A percentile compares a stretch with the other conserved stretches of the same genome.
These are phyloP conservation scores for Zelleria hepariella DNA, from an alignment of 2,888 invertebrate genomes.

Conservation along the genomic window DNA sequence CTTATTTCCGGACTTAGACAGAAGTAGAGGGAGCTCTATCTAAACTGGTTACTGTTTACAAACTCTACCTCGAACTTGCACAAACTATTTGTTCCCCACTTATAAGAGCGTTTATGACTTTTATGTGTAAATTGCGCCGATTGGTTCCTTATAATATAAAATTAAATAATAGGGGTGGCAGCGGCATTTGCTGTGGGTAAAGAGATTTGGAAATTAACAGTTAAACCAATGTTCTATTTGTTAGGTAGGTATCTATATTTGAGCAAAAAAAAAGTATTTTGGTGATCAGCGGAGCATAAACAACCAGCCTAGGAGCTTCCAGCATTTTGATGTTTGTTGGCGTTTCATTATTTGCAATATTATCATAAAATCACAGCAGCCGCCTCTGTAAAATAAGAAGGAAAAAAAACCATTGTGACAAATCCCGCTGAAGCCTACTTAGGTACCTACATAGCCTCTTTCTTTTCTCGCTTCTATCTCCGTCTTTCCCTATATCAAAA, in stretches of 20 bases:
- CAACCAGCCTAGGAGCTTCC: too few relatives aligned
- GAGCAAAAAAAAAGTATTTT: too few relatives aligned
- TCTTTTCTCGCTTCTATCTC: constrained; percentile 25
- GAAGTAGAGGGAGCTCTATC: constrained; percentile 10
- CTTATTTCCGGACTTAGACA: constrained; percentile 4
- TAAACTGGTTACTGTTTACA: constrained; percentile 5
- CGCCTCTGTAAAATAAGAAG: constrained; percentile 16
- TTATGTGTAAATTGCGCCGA: constrained; percentile 9
- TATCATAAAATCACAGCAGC: too few relatives aligned
- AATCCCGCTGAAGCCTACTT: constrained; percentile 42
- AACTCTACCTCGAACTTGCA: background rate
- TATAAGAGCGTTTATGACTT: constrained; percentile 5
- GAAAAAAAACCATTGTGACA: constrained; percentile 33
- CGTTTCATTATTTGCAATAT: background rate
- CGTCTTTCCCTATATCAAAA: constrained; percentile 13
- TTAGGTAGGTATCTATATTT: too few relatives aligned
- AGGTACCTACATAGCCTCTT: constrained; percentile 24
- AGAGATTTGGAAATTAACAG: too few relatives aligned
- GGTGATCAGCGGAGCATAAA: too few relatives aligned
- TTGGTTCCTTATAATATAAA: constrained; percentile 1
- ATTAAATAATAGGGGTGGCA: background rate
- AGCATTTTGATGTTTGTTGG: background rate
- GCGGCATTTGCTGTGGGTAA: background rate
- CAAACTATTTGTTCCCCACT: background rate
- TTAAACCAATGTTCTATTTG: too few relatives aligned